Percentiles rank a stretch among this genome's conserved stretches.
Conservation (phyloP, 2,888 invertebrate genomes). For the Torymus tubicola region DNA sequence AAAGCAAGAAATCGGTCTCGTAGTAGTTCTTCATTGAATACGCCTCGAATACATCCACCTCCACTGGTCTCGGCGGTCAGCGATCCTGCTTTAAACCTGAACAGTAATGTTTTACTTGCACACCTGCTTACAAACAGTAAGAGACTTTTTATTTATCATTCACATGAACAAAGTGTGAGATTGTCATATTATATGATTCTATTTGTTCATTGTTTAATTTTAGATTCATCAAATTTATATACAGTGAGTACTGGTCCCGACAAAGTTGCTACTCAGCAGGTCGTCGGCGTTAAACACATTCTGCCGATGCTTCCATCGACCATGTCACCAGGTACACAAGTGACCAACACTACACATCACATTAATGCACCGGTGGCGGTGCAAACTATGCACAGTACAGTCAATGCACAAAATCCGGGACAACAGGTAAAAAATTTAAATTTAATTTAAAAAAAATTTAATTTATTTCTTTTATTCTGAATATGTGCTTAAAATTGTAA, state of each 20-base stretch:
- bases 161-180: not conserved
- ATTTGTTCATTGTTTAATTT: not conserved
- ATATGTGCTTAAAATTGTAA: constrained; percentile 57
- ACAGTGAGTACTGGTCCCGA: constrained; percentile 78
- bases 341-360: constrained; percentile 74
- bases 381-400: constrained; percentile 72
- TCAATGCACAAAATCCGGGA: constrained; percentile 65
- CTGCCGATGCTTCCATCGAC: constrained; percentile 76
- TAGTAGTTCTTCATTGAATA: constrained; percentile 78
- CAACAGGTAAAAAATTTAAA: constrained; percentile 57
- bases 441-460: not conserved
- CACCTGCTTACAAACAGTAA: constrained; percentile 87
- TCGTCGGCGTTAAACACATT: constrained; percentile 77
- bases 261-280: constrained; percentile 68
- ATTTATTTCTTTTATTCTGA: no score
- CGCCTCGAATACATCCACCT: constrained; percentile 78
- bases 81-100: constrained; percentile 84
- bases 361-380: constrained; percentile 76
- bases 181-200: no score
- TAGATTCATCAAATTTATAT: constrained; percentile 76
- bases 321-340: constrained; percentile 77
- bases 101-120: constrained; percentile 87
- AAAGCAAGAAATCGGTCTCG: constrained; percentile 78
- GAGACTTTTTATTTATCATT: constrained; percentile 65
- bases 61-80: constrained; percentile 86